Evolutionary conservation across 2,113 vertebrate genomes (phyloP).

Genomic region (Setophaga coronata): DNA sequence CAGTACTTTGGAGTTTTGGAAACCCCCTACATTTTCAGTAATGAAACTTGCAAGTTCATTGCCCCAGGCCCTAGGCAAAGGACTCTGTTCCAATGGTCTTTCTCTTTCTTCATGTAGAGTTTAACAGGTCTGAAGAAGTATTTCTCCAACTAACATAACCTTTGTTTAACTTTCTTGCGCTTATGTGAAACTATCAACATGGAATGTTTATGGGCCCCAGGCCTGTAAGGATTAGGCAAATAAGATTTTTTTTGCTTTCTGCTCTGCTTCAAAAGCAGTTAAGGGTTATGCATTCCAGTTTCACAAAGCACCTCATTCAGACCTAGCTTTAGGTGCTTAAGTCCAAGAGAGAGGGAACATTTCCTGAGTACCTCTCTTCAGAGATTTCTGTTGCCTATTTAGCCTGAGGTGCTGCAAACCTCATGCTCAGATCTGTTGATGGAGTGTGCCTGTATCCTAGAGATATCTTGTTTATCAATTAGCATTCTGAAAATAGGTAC

Average conservation of each 20-base stretch:
- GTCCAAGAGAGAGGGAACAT: not conserved
- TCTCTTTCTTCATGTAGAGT: not conserved
- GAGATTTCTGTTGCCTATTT: not conserved
- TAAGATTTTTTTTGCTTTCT: not conserved
- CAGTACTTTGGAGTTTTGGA: not conserved
- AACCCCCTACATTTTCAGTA: not conserved
- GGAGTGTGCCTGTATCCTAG: not conserved
- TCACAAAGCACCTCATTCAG: slow-evolving; percentile 35
- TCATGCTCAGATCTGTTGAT: not conserved
- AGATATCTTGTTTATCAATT: not conserved
- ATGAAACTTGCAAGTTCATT: not conserved
- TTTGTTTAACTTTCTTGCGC: not conserved
- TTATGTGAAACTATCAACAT: not conserved
- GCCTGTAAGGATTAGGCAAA: not conserved
- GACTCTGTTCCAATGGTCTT: not conserved
- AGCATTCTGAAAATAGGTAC: not conserved
- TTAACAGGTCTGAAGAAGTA: not conserved
- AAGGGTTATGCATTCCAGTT: not conserved
- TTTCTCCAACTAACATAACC: not conserved
- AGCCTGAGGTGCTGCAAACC: not conserved
- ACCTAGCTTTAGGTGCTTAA: not conserved
- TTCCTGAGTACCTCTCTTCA: not conserved
- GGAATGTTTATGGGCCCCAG: slow-evolving; percentile 22
- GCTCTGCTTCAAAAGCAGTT: not conserved
- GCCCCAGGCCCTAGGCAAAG: not conserved